Percentiles rank a stretch among this genome's conserved stretches.
phyloP scores from a whole-genome alignment of 1,140 invertebrate species.

The Oscheius sp. region DNA sequence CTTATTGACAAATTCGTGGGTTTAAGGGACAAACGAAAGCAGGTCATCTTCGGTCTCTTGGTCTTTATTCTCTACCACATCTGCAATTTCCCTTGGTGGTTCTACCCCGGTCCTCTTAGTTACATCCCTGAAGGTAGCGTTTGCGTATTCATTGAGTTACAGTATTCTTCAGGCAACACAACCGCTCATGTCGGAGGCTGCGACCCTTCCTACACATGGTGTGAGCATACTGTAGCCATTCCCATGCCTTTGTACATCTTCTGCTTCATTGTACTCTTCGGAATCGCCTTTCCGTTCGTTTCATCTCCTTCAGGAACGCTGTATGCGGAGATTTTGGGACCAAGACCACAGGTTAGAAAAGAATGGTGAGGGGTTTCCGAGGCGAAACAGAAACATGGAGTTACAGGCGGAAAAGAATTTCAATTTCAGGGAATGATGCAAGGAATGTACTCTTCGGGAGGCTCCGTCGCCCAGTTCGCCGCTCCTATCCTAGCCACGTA shows the following conservation, averaged over 20 bases:
- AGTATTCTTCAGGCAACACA: constrained; percentile 6
- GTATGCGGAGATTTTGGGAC: constrained; percentile 42
- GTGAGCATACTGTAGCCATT: constrained; percentile 22
- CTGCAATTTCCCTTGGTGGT: constrained; percentile 28
- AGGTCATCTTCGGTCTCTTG: constrained; percentile 30
- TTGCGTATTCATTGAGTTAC: background rate
- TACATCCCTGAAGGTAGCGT: constrained; percentile 24
- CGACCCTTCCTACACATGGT: constrained; percentile 31
- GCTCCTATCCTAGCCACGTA: constrained; percentile 33
- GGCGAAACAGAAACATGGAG: too few species aligned
- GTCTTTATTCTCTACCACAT: constrained; percentile 36
- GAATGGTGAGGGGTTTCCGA: too few species aligned
- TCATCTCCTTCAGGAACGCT: constrained; percentile 29
- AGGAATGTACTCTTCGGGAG: constrained; percentile 36
- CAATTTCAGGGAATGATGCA: constrained; percentile 37
- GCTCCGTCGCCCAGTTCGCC: constrained; percentile 29
- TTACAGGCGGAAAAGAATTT: background rate
- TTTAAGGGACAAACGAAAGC: constrained; percentile 35
- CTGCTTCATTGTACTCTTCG: constrained; percentile 25
- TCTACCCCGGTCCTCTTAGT: constrained; percentile 29
- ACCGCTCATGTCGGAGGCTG: constrained; percentile 31
- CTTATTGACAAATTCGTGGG: background rate
- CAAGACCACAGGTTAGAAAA: constrained; percentile 14
- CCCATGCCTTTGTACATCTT: constrained; percentile 34
- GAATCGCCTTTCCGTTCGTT: constrained; percentile 38